phyloP scores from a whole-genome alignment of 2,797 vertebrate species.

The Paramormyrops hopkinsi region DNA sequence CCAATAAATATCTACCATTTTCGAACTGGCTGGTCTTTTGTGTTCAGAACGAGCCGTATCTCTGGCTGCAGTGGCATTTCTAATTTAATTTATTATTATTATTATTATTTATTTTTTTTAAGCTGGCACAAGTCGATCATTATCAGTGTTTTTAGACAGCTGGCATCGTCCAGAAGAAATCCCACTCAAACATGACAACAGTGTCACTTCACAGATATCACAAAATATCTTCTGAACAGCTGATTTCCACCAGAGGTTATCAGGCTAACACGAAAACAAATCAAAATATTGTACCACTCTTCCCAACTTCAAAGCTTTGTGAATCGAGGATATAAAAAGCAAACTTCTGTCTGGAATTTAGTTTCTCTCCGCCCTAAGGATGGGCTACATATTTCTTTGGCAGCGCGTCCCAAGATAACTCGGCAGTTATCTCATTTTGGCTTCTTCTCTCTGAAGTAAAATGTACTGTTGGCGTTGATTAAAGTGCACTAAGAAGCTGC shows the following conservation, averaged over 20 bases:
- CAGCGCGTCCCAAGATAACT: conserved; percentile 63
- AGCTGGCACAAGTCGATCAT: conserved; percentile 6
- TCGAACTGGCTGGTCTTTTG: conserved; percentile 27
- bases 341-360: conserved; percentile 71
- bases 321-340: conserved; percentile 37
- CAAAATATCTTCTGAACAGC: background rate
- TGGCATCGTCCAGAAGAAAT: background rate
- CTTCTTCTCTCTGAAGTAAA: conserved; percentile 54
- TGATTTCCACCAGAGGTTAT: background rate
- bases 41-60: conserved; percentile 9
- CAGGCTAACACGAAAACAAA: background rate
- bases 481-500: conserved; percentile 68
- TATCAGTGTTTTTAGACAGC: conserved; percentile 3
- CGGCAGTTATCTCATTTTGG: conserved; percentile 63
- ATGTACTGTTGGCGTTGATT: conserved; percentile 66
- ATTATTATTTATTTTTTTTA: background rate
- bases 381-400: conserved; percentile 58
- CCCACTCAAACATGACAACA: background rate
- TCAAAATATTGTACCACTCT: background rate
- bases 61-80: background rate
- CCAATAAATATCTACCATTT: conserved; percentile 35
- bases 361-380: conserved; percentile 66
- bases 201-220: background rate
- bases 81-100: background rate
- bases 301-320: background rate